These are phyloP conservation scores for Erethizon dorsatum DNA, from an alignment of 2,797 vertebrate genomes.

Conservation along the genomic window DNA sequence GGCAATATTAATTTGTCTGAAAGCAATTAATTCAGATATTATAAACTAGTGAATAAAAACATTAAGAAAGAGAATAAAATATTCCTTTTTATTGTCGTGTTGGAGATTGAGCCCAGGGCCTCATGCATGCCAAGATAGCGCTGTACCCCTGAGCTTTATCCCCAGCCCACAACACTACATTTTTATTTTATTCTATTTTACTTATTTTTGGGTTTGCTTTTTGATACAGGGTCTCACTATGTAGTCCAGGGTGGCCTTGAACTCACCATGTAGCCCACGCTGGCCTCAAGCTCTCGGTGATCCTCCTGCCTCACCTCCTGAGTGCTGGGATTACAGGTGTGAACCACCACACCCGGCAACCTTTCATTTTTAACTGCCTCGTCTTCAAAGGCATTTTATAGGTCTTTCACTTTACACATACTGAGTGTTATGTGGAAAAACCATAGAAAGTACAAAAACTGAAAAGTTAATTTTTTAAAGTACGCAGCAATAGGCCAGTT, in stretches of 20 bases:
- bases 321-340: not conserved
- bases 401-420: not conserved
- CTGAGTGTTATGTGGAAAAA: not conserved
- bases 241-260: not conserved
- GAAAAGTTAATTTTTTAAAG: not conserved
- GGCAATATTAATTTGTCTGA: not conserved
- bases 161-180: not conserved
- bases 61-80: not conserved
- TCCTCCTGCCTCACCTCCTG: not conserved
- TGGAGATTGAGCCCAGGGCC: not conserved
- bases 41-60: slow-evolving; percentile 16
- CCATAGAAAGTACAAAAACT: slow-evolving; percentile 23
- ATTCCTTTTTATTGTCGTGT: not conserved
- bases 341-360: not conserved
- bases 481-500: not conserved
- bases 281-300: not conserved
- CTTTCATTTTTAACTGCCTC: not conserved
- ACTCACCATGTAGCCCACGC: not conserved
- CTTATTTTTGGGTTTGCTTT: not conserved
- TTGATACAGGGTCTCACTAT: not conserved
- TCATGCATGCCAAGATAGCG: not conserved
- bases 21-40: not conserved
- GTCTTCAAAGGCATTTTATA: slow-evolving; percentile 49
- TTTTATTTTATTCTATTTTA: too few relatives aligned
- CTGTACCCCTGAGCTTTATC: not conserved